Percentiles rank a stretch among this genome's conserved stretches.
Conservation (phyloP, 2,113 vertebrate species). For the Ammospiza nelsoni region DNA sequence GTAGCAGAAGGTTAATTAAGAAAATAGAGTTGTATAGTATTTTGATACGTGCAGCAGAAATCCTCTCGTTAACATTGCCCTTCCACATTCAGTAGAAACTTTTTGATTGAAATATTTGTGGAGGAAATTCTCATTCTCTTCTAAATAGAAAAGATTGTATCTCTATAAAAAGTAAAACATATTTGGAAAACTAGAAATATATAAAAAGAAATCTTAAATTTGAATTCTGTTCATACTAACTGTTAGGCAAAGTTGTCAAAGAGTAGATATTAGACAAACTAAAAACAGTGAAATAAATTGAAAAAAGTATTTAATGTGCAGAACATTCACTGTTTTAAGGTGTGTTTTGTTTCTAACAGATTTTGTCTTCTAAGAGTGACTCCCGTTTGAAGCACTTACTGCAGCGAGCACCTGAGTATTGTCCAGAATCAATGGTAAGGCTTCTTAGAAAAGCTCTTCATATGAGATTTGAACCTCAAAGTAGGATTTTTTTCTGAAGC, state of each 20-base stretch:
- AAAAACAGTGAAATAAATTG: not conserved
- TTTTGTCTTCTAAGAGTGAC: conserved; percentile 94
- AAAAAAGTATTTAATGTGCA: not conserved
- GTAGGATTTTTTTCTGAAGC: not conserved
- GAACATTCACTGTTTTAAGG: not conserved
- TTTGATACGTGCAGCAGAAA: not conserved
- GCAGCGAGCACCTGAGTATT: conserved; percentile 92
- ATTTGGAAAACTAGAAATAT: not conserved
- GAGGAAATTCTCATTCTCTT: not conserved
- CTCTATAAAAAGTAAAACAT: not conserved
- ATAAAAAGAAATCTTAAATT: not conserved
- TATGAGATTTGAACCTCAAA: not conserved
- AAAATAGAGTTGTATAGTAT: not conserved
- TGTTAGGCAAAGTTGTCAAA: not conserved
- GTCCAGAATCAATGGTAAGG: conserved; percentile 88
- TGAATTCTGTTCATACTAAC: not conserved
- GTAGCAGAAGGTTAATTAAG: not conserved
- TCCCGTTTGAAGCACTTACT: conserved; percentile 93
- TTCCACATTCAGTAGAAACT: not conserved
- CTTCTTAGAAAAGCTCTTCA: not conserved
- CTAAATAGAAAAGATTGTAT: not conserved
- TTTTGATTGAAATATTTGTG: not conserved
- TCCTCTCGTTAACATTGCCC: not conserved
- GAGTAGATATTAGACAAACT: not conserved
- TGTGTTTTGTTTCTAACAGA: conserved; percentile 75